These are phyloP conservation scores for Apotomis turbidana DNA, from an alignment of 2,888 invertebrate species.

Conservation along the genomic window DNA sequence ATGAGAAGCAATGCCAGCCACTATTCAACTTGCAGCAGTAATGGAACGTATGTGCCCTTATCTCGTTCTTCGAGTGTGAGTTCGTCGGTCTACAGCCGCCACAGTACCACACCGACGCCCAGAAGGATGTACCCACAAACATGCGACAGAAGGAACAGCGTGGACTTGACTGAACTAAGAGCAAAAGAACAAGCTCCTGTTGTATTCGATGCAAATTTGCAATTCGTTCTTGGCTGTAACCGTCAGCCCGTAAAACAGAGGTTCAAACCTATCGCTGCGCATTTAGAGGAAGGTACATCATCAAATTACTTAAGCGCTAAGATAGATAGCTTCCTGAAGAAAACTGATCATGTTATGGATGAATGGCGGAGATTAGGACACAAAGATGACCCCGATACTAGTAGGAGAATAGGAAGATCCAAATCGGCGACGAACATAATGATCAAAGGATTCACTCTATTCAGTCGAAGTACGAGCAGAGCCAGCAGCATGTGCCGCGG, in stretches of 20 bases:
- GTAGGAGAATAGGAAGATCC: slow-evolving; percentile 83
- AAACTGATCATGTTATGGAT: slow-evolving; percentile 95
- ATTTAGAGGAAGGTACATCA: slow-evolving; percentile 89
- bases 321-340: slow-evolving; percentile 90
- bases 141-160: slow-evolving; percentile 71
- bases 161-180: slow-evolving; percentile 84
- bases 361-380: slow-evolving; percentile 91
- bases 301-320: slow-evolving; percentile 89
- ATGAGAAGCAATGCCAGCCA: slow-evolving; percentile 75
- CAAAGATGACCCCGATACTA: slow-evolving; percentile 78
- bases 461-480: slow-evolving; percentile 80
- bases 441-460: slow-evolving; percentile 91
- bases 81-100: slow-evolving; percentile 67
- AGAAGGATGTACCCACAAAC: slow-evolving; percentile 88
- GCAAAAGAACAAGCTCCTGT: slow-evolving; percentile 90
- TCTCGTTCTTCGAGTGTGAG: slow-evolving; percentile 75
- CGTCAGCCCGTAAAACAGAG: slow-evolving; percentile 87
- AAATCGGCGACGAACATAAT: slow-evolving; percentile 92
- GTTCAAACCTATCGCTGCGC: slow-evolving; percentile 89
- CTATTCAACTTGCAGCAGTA: slow-evolving; percentile 79
- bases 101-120: slow-evolving; percentile 80
- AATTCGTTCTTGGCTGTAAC: slow-evolving; percentile 90
- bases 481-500: slow-evolving; percentile 84
- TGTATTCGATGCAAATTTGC: slow-evolving; percentile 91
- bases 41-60: slow-evolving; percentile 71